Base-by-base conservation (phyloP, 2,797 vertebrate species). In the Gambusia yucatana region DNA sequence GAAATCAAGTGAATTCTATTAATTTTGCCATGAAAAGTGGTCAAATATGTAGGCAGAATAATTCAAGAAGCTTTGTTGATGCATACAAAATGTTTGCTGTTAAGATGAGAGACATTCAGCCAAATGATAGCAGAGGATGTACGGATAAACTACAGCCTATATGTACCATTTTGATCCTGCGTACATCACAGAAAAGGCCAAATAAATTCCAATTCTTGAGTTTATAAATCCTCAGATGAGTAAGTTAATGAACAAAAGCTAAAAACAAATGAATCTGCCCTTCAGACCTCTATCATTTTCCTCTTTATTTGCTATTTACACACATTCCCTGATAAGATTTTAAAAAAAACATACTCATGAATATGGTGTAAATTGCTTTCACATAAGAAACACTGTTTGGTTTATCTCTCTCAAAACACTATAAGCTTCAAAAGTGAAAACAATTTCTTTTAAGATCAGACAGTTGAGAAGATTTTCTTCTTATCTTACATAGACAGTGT, bases 391-490 rank as follows among this genome's bases (percentile, higher is more conserved):
- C 10, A 6, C 72, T 0, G 1, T 84, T 82, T 52, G 67, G 69
- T 77, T 86, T 85, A 85, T 87, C 88, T 76, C 13, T 22, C 43
- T 76, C 28, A 67, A 82, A 75, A 67, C 75, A 72, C 71, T 16
- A 14, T 73, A 75, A 83, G 61, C 72, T n/a, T 74, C 72, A 61
- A 36, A 82, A 74, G 46, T 55, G 67, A 72, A 76, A 82, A 74
- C 16, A 13, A 43, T 70, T 25, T 73, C 6, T 76, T 72, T 83
- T 8, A 76, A 83, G 82, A 89, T 86, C 75, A 83, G 30, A 50
- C 59, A 14, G 61, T 10, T 36, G 36, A 65, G 33, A 39, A 73
- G 67, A 75, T 77, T 79, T 65, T 72, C 33, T 77, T 46, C 72
- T 85, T 69, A 73, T 85, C 78, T 77, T 80, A 11, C 22, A 13